Percentiles rank a stretch among this genome's conserved stretches.
Conservation (phyloP, 2,888 invertebrate species). For the Drosophila setosimentum region DNA sequence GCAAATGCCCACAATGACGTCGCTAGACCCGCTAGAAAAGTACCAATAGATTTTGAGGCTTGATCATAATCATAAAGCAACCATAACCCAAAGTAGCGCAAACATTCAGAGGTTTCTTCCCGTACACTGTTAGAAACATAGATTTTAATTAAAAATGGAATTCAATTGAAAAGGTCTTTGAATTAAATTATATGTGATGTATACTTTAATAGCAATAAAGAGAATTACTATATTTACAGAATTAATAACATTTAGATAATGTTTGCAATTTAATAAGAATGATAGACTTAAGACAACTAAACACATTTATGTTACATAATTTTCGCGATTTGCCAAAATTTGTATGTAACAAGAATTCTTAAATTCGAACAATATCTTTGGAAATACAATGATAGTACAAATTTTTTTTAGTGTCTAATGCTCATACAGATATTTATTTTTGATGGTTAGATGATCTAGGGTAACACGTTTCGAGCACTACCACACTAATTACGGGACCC, state of each 20-base stretch:
- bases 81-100: conserved; percentile 4
- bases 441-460: conserved; percentile 1
- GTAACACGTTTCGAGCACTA: not conserved
- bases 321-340: not conserved
- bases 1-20: conserved; percentile 51
- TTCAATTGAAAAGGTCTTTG: not conserved
- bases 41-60: not conserved
- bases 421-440: not conserved
- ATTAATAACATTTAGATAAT: not conserved
- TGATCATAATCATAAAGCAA: conserved; percentile 18
- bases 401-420: not conserved
- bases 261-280: not conserved
- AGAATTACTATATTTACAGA: not conserved
- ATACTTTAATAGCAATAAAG: not conserved
- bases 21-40: conserved; percentile 6
- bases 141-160: not conserved
- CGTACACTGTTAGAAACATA: not conserved
- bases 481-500: not conserved
- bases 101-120: not conserved
- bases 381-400: not conserved
- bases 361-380: not conserved
- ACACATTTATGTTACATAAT: not conserved
- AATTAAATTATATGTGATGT: not conserved
- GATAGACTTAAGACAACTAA: not conserved
- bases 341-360: not conserved